phyloP scores from a whole-genome alignment of 92 coral and sea anemone species.

The Epizoanthus illoricatus region DNA sequence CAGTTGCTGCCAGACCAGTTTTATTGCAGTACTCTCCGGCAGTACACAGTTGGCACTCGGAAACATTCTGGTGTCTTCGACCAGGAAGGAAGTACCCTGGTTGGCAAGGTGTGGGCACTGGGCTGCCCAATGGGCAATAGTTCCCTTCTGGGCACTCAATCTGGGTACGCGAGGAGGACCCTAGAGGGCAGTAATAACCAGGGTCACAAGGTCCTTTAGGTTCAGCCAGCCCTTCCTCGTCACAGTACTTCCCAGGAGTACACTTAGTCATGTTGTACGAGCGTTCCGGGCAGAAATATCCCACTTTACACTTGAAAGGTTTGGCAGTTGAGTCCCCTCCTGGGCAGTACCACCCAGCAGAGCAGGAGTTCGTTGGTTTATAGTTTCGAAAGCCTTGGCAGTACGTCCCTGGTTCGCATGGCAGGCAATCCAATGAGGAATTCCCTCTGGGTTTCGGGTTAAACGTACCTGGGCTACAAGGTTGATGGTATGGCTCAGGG shows the following conservation, averaged over 20 bases:
- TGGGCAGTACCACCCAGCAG: slow-evolving; percentile 91
- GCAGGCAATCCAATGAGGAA: slow-evolving; percentile 74
- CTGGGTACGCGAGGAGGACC: slow-evolving; percentile 72
- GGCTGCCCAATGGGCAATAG: slow-evolving; percentile 82
- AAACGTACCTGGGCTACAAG: slow-evolving; percentile 85
- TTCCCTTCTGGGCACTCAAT: slow-evolving; percentile 73
- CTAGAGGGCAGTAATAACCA: slow-evolving; percentile 90
- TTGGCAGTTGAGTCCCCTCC: slow-evolving; percentile 73
- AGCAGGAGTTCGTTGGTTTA: slow-evolving; percentile 84
- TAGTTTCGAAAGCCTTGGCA: slow-evolving; percentile 83
- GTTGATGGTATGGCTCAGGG: slow-evolving; percentile 68
- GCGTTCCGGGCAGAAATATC: slow-evolving; percentile 74
- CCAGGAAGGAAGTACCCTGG: slow-evolving; percentile 90
- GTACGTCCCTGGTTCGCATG: slow-evolving; percentile 78
- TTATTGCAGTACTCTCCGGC: slow-evolving; percentile 89
- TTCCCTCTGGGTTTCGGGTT: slow-evolving; percentile 82
- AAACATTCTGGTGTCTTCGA: slow-evolving; percentile 61
- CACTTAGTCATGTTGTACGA: slow-evolving; percentile 89
- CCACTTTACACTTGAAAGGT: slow-evolving; percentile 66
- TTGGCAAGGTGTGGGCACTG: slow-evolving; percentile 66
- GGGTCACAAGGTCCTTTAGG: slow-evolving; percentile 80
- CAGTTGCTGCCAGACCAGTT: slow-evolving; percentile 77
- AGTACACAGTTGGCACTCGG: slow-evolving; percentile 73
- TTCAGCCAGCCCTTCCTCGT: slow-evolving; percentile 45
- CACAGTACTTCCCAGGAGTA: slow-evolving; percentile 80